Evolutionary conservation across 2,797 vertebrate species (phyloP), one percentile per base, ranked within the genome.

Genomic region (Galaxias olidus): DNA sequence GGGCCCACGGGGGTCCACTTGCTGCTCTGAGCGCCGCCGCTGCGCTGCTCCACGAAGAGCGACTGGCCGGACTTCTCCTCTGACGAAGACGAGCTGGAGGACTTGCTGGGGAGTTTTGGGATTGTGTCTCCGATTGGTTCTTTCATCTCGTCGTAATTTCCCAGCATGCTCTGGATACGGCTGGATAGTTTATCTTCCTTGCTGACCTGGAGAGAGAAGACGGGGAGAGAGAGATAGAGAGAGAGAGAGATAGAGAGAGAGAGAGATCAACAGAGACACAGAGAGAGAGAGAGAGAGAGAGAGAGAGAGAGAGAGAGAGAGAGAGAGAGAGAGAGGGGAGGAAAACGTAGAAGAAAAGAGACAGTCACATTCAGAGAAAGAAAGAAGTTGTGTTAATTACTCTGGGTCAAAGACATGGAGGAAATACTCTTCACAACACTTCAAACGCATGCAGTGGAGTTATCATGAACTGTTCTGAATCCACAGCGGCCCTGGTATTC

Each of bases 91-190:
- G 95, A 91, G 51, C 92, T 88, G 0, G 92, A 90, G 67, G 95
- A 90, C 91, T 98, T 97, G 77, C 93, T 87, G 71, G 92, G 87
- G 72, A 94, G 92, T 89, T 98, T 98, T 70, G 95, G 94, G 69
- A 96, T 91, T 55, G 96, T 91, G 81, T 95, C 92, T 63, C 95
- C 94, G 79, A 97, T 95, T n/a, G 96, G 92, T 79, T 98, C 98
- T 89, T 96, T 95, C 98, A 98, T 98, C 84, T 99, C 97, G 89
- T 99, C 98, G 92, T 98, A 99, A 86, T 99, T 97, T 72, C 98
- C 98, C 69, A 99, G 95, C 96, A 97, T 98, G 90, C 96, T 98
- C 94, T 98, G 96, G 87, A 99, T 98, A 83, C 97, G 96, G 86
- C 94, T 98, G 58, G 98, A 98, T 77, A 99, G 90, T 90, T 98